Evolutionary conservation across 2,888 invertebrate genomes (phyloP).

Genomic region (Clanis bilineata): DNA sequence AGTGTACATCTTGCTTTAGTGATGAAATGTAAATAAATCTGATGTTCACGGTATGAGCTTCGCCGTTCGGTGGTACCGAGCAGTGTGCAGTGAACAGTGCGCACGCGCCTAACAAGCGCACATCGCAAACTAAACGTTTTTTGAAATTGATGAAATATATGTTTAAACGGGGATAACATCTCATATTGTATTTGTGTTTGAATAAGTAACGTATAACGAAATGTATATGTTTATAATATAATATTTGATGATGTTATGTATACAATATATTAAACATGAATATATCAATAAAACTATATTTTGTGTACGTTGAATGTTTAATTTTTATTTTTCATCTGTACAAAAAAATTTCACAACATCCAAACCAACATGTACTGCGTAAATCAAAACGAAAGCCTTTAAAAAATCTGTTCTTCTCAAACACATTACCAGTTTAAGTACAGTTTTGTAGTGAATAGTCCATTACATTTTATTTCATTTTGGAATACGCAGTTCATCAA

Average conservation of each 20-base stretch:
- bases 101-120: constrained; percentile 42
- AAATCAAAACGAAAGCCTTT: no score
- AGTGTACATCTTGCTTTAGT: constrained; percentile 74
- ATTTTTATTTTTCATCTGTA: constrained; percentile 52
- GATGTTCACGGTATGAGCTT: constrained; percentile 58
- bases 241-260: constrained; percentile 83
- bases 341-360: background rate
- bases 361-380: background rate
- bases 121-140: constrained; percentile 65
- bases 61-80: constrained; percentile 35
- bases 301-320: constrained; percentile 78
- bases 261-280: constrained; percentile 83
- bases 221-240: constrained; percentile 83
- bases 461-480: constrained; percentile 18
- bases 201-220: constrained; percentile 80
- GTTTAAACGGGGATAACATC: constrained; percentile 77
- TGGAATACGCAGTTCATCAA: constrained; percentile 30
- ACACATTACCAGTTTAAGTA: background rate
- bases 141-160: constrained; percentile 66
- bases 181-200: constrained; percentile 82
- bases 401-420: background rate
- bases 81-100: no score
- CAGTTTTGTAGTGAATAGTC: background rate
- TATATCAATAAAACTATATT: constrained; percentile 84
- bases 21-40: constrained; percentile 73